Evolutionary conservation across 2,888 invertebrate species (phyloP).

Genomic region (Notocelia uddmanniana): DNA sequence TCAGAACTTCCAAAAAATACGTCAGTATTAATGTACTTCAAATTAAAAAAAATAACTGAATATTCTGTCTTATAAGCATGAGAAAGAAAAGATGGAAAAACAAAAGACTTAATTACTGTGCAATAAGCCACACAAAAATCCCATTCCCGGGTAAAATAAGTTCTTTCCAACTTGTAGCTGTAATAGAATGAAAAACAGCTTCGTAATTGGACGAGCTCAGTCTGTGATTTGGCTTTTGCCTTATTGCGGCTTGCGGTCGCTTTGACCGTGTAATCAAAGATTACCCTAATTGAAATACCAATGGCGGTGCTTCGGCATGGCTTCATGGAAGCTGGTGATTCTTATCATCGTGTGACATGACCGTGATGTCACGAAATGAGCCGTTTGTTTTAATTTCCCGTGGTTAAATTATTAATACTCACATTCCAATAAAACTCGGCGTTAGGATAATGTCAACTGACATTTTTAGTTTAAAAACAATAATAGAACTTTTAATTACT

Average conservation of each 20-base stretch:
- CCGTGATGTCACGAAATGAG: too few species aligned
- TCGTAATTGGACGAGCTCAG: slow-evolving; percentile 17
- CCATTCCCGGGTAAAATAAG: background rate
- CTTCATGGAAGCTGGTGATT: background rate
- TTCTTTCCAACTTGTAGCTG: background rate
- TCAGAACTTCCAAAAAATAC: too few species aligned
- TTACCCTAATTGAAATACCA: slow-evolving; percentile 38
- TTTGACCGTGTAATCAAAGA: slow-evolving; percentile 47
- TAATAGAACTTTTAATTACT: too few species aligned
- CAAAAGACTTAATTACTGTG: background rate
- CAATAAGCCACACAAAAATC: background rate
- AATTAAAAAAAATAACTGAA: too few species aligned
- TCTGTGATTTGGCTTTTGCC: slow-evolving; percentile 49
- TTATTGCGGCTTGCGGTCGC: slow-evolving; percentile 52
- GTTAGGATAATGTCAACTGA: too few species aligned
- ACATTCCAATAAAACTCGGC: too few species aligned
- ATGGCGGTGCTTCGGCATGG: background rate
- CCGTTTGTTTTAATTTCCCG: too few species aligned
- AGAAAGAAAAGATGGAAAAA: background rate
- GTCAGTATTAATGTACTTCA: too few species aligned
- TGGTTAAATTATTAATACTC: too few species aligned
- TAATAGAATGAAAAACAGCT: slow-evolving; percentile 3
- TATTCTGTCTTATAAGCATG: background rate
- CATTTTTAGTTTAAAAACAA: too few species aligned
- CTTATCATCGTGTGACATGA: background rate